These are phyloP conservation scores for Onychomys arenicola DNA, from an alignment of 2,797 vertebrate species.

Conservation along the genomic window DNA sequence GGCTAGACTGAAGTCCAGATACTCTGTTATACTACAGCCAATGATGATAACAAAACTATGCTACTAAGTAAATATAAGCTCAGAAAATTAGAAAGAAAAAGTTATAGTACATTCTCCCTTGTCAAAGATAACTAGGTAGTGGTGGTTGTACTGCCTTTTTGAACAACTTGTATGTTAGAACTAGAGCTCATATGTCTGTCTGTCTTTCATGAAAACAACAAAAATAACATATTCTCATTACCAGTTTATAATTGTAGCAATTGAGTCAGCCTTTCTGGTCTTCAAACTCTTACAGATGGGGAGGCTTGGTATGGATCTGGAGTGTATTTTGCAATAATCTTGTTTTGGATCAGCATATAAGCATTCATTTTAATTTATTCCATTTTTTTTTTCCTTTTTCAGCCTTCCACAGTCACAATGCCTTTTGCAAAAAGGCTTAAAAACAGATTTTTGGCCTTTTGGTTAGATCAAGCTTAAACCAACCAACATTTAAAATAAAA, in stretches of 20 bases:
- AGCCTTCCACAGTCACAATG: slow-evolving; percentile 56
- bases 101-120: not conserved
- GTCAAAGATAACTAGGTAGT: not conserved
- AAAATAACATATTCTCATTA: slow-evolving; percentile 42
- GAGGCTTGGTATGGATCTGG: not conserved
- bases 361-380: slow-evolving; percentile 56
- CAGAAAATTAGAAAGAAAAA: not conserved
- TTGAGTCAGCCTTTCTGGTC: not conserved
- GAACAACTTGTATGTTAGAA: slow-evolving; percentile 43
- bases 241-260: slow-evolving; percentile 23
- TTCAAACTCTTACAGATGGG: slow-evolving; percentile 35
- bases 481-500: slow-evolving; percentile 68
- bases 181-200: not conserved
- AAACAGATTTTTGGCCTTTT: not conserved
- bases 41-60: slow-evolving; percentile 16
- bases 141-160: not conserved
- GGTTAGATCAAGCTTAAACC: not conserved
- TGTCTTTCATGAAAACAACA: slow-evolving; percentile 14
- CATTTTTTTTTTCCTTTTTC: not conserved
- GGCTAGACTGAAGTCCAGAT: slow-evolving; percentile 27
- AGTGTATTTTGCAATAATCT: slow-evolving; percentile 40
- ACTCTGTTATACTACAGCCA: not conserved
- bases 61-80: slow-evolving; percentile 5
- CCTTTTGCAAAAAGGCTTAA: slow-evolving; percentile 48
- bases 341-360: slow-evolving; percentile 24